Percentiles rank a stretch among this genome's conserved stretches.
Evolutionary conservation across 2,888 invertebrate genomes (phyloP).

Genomic region (Rhodophaea formosa): DNA sequence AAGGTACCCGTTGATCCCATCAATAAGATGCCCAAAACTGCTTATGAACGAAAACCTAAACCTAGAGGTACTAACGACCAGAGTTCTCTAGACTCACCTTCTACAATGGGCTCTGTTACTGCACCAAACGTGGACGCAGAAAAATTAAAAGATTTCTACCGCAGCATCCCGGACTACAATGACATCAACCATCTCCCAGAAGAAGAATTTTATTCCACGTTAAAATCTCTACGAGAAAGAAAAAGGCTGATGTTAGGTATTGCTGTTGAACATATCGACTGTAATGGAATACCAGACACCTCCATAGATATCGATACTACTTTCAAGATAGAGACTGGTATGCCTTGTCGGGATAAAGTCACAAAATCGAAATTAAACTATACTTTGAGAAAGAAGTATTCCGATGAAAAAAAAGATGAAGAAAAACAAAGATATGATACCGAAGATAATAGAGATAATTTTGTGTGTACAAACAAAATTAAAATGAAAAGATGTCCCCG

Average conservation of each 20-base stretch:
- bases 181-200: constrained; percentile 88
- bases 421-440: constrained; percentile 28
- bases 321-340: constrained; percentile 33
- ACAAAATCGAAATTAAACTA: constrained; percentile 30
- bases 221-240: constrained; percentile 84
- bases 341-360: constrained; percentile 31
- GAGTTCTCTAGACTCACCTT: constrained; percentile 61
- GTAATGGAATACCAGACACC: constrained; percentile 39
- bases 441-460: constrained; percentile 25
- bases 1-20: constrained; percentile 87
- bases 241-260: constrained; percentile 77
- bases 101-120: constrained; percentile 51
- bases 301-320: constrained; percentile 29
- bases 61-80: constrained; percentile 47
- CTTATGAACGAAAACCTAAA: constrained; percentile 82
- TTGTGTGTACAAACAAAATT: constrained; percentile 30
- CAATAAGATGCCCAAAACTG: constrained; percentile 86
- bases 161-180: constrained; percentile 90
- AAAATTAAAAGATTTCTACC: constrained; percentile 86
- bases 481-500: constrained; percentile 41
- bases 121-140: constrained; percentile 71
- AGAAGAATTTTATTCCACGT: constrained; percentile 87
- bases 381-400: constrained; percentile 36
- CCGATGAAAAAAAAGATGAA: constrained; percentile 30
- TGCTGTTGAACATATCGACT: constrained; percentile 58